Evolutionary conservation across 2,888 invertebrate genomes (phyloP), one percentile per base, ranked within the genome.

Genomic region (Scelioninae gen. 2): DNA sequence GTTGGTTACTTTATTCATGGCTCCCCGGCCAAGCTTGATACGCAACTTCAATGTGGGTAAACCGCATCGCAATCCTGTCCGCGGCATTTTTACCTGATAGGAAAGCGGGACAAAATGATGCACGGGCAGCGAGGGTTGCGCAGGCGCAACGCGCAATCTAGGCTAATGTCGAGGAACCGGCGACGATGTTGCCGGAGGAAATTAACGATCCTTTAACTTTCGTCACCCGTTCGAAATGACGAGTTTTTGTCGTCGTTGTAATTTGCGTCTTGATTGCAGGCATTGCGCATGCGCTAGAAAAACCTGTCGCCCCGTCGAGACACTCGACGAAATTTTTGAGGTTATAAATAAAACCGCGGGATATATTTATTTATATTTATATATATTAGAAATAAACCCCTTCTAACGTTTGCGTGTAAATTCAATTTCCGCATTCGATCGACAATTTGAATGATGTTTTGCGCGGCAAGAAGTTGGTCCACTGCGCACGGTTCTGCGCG

Each of bases 41-140:
- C 11, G 41, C 41, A 19, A 19, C 41, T 18, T 41, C 19, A 10
- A 41, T 41, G 53, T 53, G 53, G 22, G 37, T 57, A 43, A 57
- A 57, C 43, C 31, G 43, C 57, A 43, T 31, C 31, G 57, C 35
- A 46, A 58, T 58, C 45, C 25, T 58, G 58, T 58, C 58, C 25
- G n/a, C n/a, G 11, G 35, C 25, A 31, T 60, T 58, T 58, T 58
- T 46, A 16, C 22, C 16, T 18, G 37, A 63, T 57, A 43, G 13
- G 60, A 48, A 60, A 60, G 46, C 48, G 18, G 39, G 48, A 60
- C 48, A 48, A 15, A 48, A 41, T 41, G 46, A 48, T 57, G 57
- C 16, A 43, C 41, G 19, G n/a, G 57, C 9, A 53, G 53, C 41
- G 45, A 41, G 58, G 46, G 46, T 46, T 35, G 43, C 7, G 61